Percentiles rank a stretch among this genome's conserved stretches.
These are phyloP conservation scores for Danionella dracula DNA, from an alignment of 2,797 vertebrate genomes.

Conservation along the genomic window DNA sequence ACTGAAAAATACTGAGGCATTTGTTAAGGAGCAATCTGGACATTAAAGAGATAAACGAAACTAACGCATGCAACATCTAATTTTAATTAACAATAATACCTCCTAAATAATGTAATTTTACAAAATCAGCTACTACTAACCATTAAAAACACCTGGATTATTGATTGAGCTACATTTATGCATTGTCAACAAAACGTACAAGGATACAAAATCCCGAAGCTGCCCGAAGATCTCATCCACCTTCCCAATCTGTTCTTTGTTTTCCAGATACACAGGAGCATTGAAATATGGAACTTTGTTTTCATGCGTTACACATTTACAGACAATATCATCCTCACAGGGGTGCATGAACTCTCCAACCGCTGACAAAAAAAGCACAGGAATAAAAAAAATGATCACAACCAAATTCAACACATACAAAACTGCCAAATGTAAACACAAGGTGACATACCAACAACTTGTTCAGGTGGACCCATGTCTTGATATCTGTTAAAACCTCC, in stretches of 20 bases:
- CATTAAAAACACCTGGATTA: no score
- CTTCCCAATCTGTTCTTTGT: slow-evolving; percentile 98
- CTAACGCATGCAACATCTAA: neutral
- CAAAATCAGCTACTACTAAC: no score
- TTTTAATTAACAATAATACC: no score
- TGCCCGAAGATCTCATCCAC: slow-evolving; percentile 98
- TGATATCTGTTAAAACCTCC: slow-evolving; percentile 84
- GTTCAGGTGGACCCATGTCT: slow-evolving; percentile 88
- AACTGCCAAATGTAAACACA: neutral
- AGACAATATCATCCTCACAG: slow-evolving; percentile 94
- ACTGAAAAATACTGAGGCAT: slow-evolving; percentile 91
- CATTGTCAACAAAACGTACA: no score
- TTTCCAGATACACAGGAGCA: slow-evolving; percentile 93
- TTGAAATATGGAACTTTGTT: slow-evolving; percentile 98
- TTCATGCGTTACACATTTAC: slow-evolving; percentile 89
- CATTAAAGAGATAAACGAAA: neutral
- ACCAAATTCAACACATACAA: neutral
- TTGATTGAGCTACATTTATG: no score
- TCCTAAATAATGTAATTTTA: no score
- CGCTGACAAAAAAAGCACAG: slow-evolving; percentile 61
- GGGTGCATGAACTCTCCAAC: slow-evolving; percentile 94
- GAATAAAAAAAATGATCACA: neutral
- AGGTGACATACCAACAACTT: slow-evolving; percentile 79
- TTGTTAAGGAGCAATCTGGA: slow-evolving; percentile 48
- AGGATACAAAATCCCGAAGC: slow-evolving; percentile 97